Conservation (phyloP, 2,888 invertebrate species). For the Mesoligia furuncula region DNA sequence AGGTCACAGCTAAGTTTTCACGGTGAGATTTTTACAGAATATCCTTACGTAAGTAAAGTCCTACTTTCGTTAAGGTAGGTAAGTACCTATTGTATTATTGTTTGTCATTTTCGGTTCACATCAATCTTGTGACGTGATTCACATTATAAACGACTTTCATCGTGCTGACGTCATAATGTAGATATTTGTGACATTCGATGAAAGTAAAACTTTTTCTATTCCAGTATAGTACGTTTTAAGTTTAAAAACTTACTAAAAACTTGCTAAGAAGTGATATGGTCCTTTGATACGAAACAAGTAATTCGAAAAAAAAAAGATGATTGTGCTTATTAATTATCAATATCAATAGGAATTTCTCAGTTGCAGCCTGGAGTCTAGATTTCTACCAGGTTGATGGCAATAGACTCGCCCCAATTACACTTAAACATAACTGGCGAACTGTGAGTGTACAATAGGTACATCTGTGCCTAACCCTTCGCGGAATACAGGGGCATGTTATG, state of each 20-base stretch:
- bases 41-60: constrained; percentile 25
- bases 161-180: background rate
- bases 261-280: background rate
- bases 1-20: too few species aligned
- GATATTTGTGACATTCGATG: background rate
- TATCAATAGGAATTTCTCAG: too few species aligned
- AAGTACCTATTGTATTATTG: constrained; percentile 22
- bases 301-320: background rate
- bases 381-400: too few species aligned
- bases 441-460: too few species aligned
- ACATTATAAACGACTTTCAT: constrained; percentile 12
- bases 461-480: too few species aligned
- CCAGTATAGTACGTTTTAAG: background rate
- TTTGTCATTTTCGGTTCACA: constrained; percentile 36
- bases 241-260: background rate
- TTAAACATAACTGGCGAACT: too few species aligned
- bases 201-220: background rate
- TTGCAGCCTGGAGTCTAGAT: too few species aligned
- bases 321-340: background rate
- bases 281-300: background rate
- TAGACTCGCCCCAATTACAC: too few species aligned
- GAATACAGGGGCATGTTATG: too few species aligned
- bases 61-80: constrained; percentile 4
- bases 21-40: too few species aligned
- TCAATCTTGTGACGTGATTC: constrained; percentile 22